Percentiles rank a stretch among this genome's conserved stretches.
phyloP scores from a whole-genome alignment of 2,113 vertebrate species.

The Chloropsis hardwickii region DNA sequence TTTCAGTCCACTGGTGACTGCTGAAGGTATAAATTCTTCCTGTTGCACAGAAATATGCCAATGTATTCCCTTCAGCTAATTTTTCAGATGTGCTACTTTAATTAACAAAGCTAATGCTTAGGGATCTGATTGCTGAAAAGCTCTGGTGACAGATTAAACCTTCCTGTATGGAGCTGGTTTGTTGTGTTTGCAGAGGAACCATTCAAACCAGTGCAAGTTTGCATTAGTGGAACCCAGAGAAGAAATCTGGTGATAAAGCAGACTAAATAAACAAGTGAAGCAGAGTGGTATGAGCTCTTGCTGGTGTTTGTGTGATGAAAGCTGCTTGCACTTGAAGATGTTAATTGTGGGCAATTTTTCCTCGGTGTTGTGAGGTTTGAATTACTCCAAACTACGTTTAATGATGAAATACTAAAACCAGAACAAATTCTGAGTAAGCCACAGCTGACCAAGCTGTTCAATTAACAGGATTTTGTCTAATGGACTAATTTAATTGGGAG shows the following conservation, averaged over 20 bases:
- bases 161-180: neutral
- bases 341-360: neutral
- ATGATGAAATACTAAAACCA: neutral
- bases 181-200: neutral
- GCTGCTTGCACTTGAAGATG: neutral
- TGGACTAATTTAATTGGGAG: neutral
- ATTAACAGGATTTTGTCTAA: neutral
- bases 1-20: neutral
- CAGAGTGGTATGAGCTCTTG: neutral
- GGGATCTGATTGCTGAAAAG: neutral
- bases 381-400: neutral
- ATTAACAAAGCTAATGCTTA: neutral
- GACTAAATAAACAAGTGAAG: neutral
- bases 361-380: neutral
- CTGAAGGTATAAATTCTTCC: neutral
- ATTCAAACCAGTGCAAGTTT: accelerated
- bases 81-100: neutral
- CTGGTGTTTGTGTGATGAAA: neutral
- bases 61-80: neutral
- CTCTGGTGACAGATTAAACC: neutral
- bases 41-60: neutral
- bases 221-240: neutral
- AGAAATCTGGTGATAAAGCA: neutral
- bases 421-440: neutral
- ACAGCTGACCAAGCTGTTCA: neutral